A percentile compares a stretch with the other conserved stretches of the same genome.
Evolutionary conservation across 2,113 vertebrate species (phyloP).

Genomic region (Panurus biarmicus): DNA sequence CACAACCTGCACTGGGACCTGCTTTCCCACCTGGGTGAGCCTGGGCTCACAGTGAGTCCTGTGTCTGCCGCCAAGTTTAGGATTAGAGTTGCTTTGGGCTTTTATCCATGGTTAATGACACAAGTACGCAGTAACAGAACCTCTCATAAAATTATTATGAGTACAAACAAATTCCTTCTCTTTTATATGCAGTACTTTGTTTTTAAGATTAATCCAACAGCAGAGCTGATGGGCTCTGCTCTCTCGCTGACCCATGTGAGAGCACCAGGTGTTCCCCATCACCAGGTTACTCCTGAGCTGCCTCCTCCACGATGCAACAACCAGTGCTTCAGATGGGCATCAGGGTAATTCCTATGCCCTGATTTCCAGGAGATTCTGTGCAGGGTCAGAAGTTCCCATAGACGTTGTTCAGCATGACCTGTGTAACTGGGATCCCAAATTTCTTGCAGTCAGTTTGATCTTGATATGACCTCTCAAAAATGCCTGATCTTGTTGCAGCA

Average conservation of each 20-base stretch:
- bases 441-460: too few relatives aligned
- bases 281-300: background rate
- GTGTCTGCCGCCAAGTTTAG: rapidly evolving
- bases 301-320: background rate
- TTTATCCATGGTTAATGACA: background rate
- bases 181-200: background rate
- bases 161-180: constrained; percentile 28
- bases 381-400: background rate
- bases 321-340: background rate
- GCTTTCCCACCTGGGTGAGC: background rate
- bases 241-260: background rate
- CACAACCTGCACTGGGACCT: background rate
- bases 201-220: background rate
- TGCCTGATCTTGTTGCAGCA: rapidly evolving
- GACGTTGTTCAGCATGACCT: background rate
- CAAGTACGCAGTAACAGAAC: background rate
- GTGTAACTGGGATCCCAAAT: background rate
- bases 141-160: constrained; percentile 23
- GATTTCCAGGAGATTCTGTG: background rate
- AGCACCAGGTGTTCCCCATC: background rate
- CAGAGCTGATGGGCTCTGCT: background rate
- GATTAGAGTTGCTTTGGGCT: background rate
- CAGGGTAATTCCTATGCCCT: background rate
- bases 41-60: rapidly evolving
- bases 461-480: too few relatives aligned